Evolutionary conservation across 2,113 vertebrate genomes (phyloP).

Genomic region (Pyrgilauda ruficollis): DNA sequence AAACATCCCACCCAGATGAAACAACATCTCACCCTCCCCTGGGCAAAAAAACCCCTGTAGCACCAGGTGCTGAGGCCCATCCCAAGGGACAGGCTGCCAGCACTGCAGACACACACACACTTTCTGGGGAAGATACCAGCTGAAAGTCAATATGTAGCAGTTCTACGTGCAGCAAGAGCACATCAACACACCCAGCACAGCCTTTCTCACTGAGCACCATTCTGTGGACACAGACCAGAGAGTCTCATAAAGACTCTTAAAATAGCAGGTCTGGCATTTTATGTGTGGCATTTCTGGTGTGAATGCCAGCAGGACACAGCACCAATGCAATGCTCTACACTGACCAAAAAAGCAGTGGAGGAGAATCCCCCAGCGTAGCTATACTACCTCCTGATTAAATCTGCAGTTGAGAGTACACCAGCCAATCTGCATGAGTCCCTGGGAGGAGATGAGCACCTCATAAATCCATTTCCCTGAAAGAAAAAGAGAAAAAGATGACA

Average conservation of each 20-base stretch:
- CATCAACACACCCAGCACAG: neutral
- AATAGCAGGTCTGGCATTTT: neutral
- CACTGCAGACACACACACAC: neutral
- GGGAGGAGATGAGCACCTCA: slow-evolving; percentile 97
- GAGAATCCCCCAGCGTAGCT: neutral
- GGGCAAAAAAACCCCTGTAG: neutral
- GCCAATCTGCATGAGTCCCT: slow-evolving; percentile 98
- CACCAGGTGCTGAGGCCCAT: neutral
- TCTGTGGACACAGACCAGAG: neutral
- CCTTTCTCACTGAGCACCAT: neutral
- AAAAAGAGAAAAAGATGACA: neutral
- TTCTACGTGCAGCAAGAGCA: neutral
- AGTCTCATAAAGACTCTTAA: neutral
- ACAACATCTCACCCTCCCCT: neutral
- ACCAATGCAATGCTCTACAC: neutral
- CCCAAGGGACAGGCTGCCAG: neutral
- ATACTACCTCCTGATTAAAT: slow-evolving; percentile 95
- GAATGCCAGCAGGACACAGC: neutral
- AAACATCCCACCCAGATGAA: neutral
- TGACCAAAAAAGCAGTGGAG: neutral
- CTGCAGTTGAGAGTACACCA: slow-evolving; percentile 97
- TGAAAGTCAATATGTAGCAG: neutral
- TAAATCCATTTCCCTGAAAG: slow-evolving; percentile 95
- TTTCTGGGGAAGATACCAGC: neutral
- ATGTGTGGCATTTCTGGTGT: neutral